phyloP scores from a whole-genome alignment of 2,888 invertebrate genomes.

The Drosophila lacicola region DNA sequence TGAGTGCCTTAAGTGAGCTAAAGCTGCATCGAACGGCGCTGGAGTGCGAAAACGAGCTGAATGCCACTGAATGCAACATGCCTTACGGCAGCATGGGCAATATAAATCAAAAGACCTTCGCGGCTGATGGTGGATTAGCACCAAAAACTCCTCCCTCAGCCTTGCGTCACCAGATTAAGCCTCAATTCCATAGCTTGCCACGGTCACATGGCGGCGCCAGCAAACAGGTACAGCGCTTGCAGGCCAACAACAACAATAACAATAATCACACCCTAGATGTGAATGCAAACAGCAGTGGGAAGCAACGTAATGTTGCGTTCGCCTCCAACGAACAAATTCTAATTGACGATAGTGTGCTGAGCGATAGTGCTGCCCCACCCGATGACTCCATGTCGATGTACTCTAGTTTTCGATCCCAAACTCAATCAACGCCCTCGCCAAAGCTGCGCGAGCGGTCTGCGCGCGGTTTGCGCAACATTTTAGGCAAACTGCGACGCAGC shows the following conservation, averaged over 20 bases:
- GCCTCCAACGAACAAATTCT: constrained; percentile 82
- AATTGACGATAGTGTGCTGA: constrained; percentile 70
- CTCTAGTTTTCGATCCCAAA: constrained; percentile 84
- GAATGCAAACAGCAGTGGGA: constrained; percentile 73
- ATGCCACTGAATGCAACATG: constrained; percentile 81
- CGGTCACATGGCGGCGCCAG: constrained; percentile 88
- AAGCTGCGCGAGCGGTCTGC: constrained; percentile 83
- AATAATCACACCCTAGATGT: constrained; percentile 63
- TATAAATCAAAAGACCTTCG: constrained; percentile 72
- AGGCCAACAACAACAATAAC: constrained; percentile 60
- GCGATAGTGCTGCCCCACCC: constrained; percentile 72
- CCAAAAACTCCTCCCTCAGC: constrained; percentile 90
- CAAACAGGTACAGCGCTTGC: constrained; percentile 68
- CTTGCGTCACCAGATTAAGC: constrained; percentile 90
- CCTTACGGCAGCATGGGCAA: constrained; percentile 84
- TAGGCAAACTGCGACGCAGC: constrained; percentile 89
- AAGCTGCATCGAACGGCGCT: constrained; percentile 94
- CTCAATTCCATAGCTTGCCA: constrained; percentile 93
- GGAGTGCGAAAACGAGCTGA: constrained; percentile 95
- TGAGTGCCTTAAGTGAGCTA: constrained; percentile 96
- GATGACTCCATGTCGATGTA: constrained; percentile 82
- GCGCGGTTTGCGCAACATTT: constrained; percentile 88
- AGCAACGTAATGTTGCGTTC: constrained; percentile 81
- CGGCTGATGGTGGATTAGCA: constrained; percentile 35
- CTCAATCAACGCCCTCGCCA: constrained; percentile 85